Evolutionary conservation across 2,888 invertebrate species (phyloP), one percentile per base, ranked within the genome.

Genomic region (Phaonia tiefii): DNA sequence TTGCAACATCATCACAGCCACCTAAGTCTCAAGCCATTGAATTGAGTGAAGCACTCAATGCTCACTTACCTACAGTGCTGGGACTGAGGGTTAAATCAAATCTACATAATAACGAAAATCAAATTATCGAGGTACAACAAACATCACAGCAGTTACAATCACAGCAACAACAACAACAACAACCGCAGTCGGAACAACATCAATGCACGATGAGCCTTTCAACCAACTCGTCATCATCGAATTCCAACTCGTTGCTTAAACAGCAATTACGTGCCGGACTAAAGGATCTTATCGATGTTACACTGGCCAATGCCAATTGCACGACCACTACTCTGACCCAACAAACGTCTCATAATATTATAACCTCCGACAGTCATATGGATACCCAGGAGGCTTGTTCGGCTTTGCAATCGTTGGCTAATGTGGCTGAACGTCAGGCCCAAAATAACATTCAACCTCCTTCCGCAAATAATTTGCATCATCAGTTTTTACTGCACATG

Each of bases 401-500:
- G 8, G 88, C 86, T 0, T 56, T 89, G 46, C 89, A 89, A 66
- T 89, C 89, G 1, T 63, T 89, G 81, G 89, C 89, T 37, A 88
- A 84, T 81, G 88, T 86, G 0, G 89, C 89, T 3, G 89, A 89
- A 66, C 88, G 87, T 13, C 88, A 88, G 56, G 83, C 83, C 3
- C 78, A 73, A 73, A 63, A 70, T 17, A 78, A 79, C 11, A 85
- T 86, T 80, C 84, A 87, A 78, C 86, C 85, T 39, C 86, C 87
- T 1, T 84, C 87, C 37, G 85, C 84, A 11, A 87, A 87, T 75
- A 87, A 86, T 79, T 79, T 90, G 26, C 90, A 89, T 76, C 90
- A 89, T 78, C 89, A 90, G 75, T 86, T 89, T 75, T 84, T 90
- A 25, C 79, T 90, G 82, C 90, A 90, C 66, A 89, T 90, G 87